phyloP scores from a whole-genome alignment of 2,797 vertebrate genomes.

The Molossus alvarezi region DNA sequence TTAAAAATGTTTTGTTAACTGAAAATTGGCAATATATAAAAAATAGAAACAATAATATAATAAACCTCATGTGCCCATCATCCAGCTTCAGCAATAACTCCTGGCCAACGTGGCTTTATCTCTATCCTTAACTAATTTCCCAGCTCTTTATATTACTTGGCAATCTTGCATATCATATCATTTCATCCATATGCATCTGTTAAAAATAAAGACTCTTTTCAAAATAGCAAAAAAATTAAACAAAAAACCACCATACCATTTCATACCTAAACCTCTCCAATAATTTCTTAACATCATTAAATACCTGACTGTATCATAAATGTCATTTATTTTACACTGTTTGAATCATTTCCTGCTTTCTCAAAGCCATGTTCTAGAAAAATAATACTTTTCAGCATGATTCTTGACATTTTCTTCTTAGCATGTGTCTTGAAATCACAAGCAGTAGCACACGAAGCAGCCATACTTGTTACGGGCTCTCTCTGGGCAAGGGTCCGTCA shows the following conservation, averaged over 20 bases:
- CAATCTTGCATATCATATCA: not conserved
- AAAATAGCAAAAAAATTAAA: not conserved
- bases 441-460: not conserved
- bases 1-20: not conserved
- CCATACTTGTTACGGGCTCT: not conserved
- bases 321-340: not conserved
- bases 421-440: not conserved
- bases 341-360: slow-evolving; percentile 37
- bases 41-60: not conserved
- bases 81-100: not conserved
- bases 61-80: not conserved
- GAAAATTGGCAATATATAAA: slow-evolving; percentile 23
- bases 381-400: slow-evolving; percentile 29
- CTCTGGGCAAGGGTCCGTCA: not conserved
- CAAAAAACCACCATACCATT: not conserved
- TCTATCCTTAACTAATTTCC: not conserved
- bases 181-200: not conserved
- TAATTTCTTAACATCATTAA: not conserved
- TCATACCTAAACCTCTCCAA: not conserved
- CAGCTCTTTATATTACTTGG: not conserved
- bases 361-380: slow-evolving; percentile 42
- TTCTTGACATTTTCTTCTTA: slow-evolving; percentile 12
- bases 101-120: not conserved
- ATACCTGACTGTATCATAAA: not conserved
- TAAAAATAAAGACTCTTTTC: not conserved